phyloP scores from a whole-genome alignment of 2,888 invertebrate genomes.

The Meloe dianella region DNA sequence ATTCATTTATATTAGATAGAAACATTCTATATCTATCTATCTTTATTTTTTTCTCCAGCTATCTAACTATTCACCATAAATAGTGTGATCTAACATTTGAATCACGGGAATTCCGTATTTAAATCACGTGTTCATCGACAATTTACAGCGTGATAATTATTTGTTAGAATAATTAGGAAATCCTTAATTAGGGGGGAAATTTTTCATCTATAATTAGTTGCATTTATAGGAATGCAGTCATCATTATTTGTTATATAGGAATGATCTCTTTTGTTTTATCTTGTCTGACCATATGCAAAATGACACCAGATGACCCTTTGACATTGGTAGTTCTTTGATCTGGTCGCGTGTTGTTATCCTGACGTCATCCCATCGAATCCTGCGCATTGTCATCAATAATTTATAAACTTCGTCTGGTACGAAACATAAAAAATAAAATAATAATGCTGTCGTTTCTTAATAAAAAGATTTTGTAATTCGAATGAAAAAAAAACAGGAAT shows the following conservation, averaged over 20 bases:
- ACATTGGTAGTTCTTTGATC: constrained; percentile 18
- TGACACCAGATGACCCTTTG: constrained; percentile 13
- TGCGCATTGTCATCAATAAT: constrained; percentile 16
- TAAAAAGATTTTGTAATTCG: not conserved
- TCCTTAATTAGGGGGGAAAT: not conserved
- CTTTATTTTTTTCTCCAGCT: no score
- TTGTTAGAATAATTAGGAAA: not conserved
- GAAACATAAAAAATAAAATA: not conserved
- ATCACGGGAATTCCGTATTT: not conserved
- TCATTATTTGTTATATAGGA: not conserved
- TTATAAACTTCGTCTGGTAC: constrained; percentile 4
- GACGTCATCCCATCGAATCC: constrained; percentile 14
- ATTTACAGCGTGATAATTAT: not conserved
- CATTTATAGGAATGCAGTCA: not conserved
- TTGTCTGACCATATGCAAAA: constrained; percentile 10
- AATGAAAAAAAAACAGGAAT: not conserved
- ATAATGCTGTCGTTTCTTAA: not conserved
- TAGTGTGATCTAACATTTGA: constrained; percentile 8
- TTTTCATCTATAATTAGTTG: not conserved
- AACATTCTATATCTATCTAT: not conserved
- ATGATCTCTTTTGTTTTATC: not conserved
- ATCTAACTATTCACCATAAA: not conserved
- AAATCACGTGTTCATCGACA: not conserved
- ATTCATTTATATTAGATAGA: no score
- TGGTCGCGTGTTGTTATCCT: constrained; percentile 13